Percentiles rank a stretch among this genome's conserved stretches.
These are phyloP conservation scores for Elanoides forficatus DNA, from an alignment of 2,113 vertebrate species.

Conservation along the genomic window DNA sequence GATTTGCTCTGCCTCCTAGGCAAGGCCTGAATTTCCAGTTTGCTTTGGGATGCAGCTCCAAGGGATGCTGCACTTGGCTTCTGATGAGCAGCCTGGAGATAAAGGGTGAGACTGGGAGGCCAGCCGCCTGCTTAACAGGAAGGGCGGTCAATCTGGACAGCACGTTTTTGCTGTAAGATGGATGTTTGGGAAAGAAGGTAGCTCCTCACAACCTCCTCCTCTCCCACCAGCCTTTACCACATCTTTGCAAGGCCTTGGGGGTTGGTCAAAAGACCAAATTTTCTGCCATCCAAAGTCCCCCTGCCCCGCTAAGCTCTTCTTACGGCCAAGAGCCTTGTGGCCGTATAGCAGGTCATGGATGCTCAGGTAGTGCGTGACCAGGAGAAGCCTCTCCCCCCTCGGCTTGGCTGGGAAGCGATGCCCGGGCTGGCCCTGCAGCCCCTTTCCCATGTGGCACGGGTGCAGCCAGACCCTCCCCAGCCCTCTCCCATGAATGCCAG, in stretches of 20 bases:
- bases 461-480: background rate
- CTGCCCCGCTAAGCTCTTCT: background rate
- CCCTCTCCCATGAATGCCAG: rapidly evolving
- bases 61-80: background rate
- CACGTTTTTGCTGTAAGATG: background rate
- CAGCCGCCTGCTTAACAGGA: background rate
- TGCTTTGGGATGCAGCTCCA: background rate
- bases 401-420: background rate
- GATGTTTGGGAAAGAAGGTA: background rate
- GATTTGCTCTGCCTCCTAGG: background rate
- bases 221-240: background rate
- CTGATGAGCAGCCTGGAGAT: background rate
- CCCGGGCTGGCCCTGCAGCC: background rate
- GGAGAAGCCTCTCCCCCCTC: background rate
- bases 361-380: rapidly evolving
- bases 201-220: background rate
- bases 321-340: too few species aligned
- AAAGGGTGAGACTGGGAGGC: background rate
- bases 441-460: background rate
- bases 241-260: background rate
- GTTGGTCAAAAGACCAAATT: background rate
- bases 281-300: rapidly evolving
- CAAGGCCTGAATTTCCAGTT: background rate
- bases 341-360: background rate
- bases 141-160: background rate